These are phyloP conservation scores for Adelphocoris suturalis DNA, from an alignment of 2,888 invertebrate species.

Conservation along the genomic window DNA sequence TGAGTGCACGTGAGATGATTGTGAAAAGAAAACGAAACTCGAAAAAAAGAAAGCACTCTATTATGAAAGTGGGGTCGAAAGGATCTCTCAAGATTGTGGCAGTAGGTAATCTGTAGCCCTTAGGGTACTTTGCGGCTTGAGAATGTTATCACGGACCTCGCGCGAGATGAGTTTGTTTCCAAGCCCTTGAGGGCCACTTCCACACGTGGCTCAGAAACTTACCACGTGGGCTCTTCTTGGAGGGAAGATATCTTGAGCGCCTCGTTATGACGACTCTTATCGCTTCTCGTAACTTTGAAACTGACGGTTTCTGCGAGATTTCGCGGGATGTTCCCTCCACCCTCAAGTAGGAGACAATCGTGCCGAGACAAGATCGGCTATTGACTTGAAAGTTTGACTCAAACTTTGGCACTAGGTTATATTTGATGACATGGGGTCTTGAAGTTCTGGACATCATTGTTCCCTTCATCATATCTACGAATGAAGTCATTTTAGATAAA, in stretches of 20 bases:
- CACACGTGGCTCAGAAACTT: conserved; percentile 33
- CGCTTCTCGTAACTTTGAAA: conserved; percentile 7
- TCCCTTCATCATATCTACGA: neutral
- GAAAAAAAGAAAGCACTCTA: neutral
- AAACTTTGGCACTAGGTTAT: neutral
- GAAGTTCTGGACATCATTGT: neutral
- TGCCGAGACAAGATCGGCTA: conserved; percentile 16
- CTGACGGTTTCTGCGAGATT: neutral
- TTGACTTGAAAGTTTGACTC: neutral
- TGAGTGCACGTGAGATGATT: conserved; percentile 7
- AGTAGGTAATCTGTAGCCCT: conserved; percentile 38
- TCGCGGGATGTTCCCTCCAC: neutral
- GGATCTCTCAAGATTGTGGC: neutral
- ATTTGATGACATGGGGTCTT: neutral
- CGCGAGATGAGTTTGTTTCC: conserved; percentile 36
- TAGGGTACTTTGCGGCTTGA: conserved; percentile 46
- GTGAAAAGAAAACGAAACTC: neutral
- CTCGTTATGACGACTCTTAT: conserved; percentile 42
- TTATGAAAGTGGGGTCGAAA: neutral
- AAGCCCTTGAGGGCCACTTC: conserved; percentile 27
- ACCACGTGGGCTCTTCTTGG: neutral
- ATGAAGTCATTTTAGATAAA: neutral
- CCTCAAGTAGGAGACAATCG: neutral
- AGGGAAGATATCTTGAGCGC: neutral
- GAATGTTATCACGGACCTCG: conserved; percentile 40